Percentiles rank a stretch among this genome's conserved stretches.
These are phyloP conservation scores for Poliocrania exsul DNA, from an alignment of 2,797 vertebrate species.

Conservation along the genomic window DNA sequence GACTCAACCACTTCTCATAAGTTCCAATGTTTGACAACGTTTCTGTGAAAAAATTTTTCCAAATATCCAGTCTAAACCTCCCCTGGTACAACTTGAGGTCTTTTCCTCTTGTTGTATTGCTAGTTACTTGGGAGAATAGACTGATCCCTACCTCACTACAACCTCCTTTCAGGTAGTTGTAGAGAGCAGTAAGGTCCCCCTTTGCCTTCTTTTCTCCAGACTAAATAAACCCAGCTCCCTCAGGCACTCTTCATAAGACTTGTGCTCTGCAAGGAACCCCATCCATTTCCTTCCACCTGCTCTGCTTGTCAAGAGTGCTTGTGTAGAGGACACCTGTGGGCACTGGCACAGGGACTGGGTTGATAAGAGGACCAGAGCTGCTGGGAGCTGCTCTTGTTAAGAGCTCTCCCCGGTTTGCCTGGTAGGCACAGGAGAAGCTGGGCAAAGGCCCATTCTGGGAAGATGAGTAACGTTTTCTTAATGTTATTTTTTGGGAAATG, in stretches of 20 bases:
- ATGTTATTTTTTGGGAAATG: not conserved
- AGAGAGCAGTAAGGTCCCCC: too few species aligned
- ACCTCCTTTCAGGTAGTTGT: not conserved
- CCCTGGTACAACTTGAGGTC: not conserved
- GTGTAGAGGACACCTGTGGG: fast-evolving
- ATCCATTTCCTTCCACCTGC: too few species aligned
- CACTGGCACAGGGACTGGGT: not conserved
- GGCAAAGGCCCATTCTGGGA: fast-evolving
- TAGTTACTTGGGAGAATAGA: not conserved
- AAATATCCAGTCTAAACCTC: not conserved
- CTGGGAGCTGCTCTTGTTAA: fast-evolving
- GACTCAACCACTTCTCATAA: not conserved
- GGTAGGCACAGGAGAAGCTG: too few species aligned
- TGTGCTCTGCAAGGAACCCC: not conserved
- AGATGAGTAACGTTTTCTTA: not conserved
- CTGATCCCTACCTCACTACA: fast-evolving
- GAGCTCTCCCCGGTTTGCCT: fast-evolving
- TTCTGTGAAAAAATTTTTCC: not conserved
- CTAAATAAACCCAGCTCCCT: not conserved
- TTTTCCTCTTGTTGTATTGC: not conserved
- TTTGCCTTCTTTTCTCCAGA: not conserved
- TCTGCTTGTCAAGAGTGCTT: fast-evolving
- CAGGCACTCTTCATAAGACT: fast-evolving
- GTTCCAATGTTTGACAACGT: not conserved
- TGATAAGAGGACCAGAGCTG: not conserved